These are phyloP conservation scores for Bombylius major DNA, from an alignment of 2,888 invertebrate genomes.

Conservation along the genomic window DNA sequence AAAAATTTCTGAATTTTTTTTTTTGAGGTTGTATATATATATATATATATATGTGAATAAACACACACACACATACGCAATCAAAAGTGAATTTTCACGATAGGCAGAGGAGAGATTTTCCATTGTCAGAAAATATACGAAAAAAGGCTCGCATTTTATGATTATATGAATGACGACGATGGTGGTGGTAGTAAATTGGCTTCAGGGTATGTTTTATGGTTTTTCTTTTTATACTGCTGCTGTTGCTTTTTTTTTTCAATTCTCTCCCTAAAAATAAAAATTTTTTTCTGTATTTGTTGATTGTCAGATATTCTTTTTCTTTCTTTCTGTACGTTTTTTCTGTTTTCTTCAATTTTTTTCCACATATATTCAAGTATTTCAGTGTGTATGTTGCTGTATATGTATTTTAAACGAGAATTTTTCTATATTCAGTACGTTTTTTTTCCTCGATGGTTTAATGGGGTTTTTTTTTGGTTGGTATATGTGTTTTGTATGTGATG, in stretches of 20 bases:
- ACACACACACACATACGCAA: background rate
- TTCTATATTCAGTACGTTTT: background rate
- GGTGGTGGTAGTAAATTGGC: background rate
- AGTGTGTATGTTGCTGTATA: too few species aligned
- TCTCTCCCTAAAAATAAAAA: background rate
- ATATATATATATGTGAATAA: too few species aligned
- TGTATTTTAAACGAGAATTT: too few species aligned
- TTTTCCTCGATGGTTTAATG: too few species aligned
- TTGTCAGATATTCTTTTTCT: background rate
- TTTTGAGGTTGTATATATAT: background rate
- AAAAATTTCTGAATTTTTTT: background rate
- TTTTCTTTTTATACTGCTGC: background rate
- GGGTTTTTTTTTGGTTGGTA: too few species aligned
- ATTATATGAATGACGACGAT: too few species aligned
- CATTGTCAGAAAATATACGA: too few species aligned
- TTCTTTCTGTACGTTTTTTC: background rate
- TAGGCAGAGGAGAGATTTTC: background rate
- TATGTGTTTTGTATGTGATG: background rate
- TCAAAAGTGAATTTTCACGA: background rate
- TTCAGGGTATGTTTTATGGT: background rate
- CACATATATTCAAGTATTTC: background rate
- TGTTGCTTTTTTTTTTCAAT: background rate
- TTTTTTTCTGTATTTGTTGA: background rate
- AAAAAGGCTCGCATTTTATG: too few species aligned
- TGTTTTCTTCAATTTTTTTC: background rate